Conservation (phyloP, 2,113 vertebrate species). For the human region DNA sequence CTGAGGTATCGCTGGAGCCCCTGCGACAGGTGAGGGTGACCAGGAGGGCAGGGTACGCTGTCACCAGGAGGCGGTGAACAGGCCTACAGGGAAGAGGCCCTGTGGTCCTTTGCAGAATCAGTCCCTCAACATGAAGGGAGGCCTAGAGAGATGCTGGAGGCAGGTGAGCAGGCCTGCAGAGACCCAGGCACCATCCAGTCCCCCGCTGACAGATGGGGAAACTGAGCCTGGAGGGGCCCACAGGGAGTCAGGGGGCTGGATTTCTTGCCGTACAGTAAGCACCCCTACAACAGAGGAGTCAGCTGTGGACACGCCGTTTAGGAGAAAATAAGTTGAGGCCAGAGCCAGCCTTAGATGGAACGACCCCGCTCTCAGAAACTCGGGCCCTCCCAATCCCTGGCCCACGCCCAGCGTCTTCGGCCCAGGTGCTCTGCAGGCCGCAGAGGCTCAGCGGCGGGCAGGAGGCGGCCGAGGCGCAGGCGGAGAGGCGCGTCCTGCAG, state of each 20-base stretch:
- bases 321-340: too few relatives aligned
- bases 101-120: not conserved
- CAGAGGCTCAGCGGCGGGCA: slow-evolving; percentile 70
- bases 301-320: accelerated
- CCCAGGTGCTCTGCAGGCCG: slow-evolving; percentile 74
- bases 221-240: not conserved
- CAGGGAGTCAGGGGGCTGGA: not conserved
- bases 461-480: slow-evolving; percentile 40
- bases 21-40: slow-evolving; percentile 82
- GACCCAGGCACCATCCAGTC: not conserved
- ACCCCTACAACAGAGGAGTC: not conserved
- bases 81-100: slow-evolving; percentile 68
- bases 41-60: slow-evolving; percentile 64
- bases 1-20: slow-evolving; percentile 77
- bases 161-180: too few relatives aligned
- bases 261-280: not conserved
- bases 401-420: accelerated
- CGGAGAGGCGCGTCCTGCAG: slow-evolving; percentile 75
- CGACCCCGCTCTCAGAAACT: not conserved
- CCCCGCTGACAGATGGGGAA: not conserved
- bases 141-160: not conserved
- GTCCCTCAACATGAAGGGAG: not conserved
- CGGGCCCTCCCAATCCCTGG: not conserved
- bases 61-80: slow-evolving; percentile 60
- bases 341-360: not conserved